These are phyloP conservation scores for Lasius platythorax DNA, from an alignment of 2,888 invertebrate genomes.

Conservation along the genomic window DNA sequence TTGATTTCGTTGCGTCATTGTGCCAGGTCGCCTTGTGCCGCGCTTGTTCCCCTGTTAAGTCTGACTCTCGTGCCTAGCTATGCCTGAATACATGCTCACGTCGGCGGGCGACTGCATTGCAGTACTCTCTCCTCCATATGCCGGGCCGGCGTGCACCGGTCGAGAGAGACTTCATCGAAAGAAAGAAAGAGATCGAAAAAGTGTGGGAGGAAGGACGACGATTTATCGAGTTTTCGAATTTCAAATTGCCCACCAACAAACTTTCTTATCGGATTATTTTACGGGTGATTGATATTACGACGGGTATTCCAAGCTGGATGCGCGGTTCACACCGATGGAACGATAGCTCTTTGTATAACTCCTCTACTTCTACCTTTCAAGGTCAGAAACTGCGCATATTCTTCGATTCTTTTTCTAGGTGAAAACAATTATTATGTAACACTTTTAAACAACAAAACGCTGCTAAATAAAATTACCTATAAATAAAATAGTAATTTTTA, in stretches of 20 bases:
- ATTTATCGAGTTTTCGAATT: slow-evolving; percentile 71
- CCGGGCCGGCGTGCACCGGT: slow-evolving; percentile 62
- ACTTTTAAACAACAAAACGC: neutral
- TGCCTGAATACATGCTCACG: slow-evolving; percentile 80
- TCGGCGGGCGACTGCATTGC: slow-evolving; percentile 83
- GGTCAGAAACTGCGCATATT: neutral
- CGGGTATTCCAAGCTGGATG: slow-evolving; percentile 26
- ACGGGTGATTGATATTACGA: slow-evolving; percentile 45
- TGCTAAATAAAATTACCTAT: neutral
- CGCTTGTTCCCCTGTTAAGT: slow-evolving; percentile 42
- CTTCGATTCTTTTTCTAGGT: neutral
- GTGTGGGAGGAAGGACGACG: slow-evolving; percentile 66
- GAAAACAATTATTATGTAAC: neutral
- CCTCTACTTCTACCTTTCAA: neutral
- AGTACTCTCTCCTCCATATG: slow-evolving; percentile 79
- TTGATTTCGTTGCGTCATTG: slow-evolving; percentile 41
- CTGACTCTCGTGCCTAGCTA: slow-evolving; percentile 73
- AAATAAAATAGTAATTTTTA: neutral
- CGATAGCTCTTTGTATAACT: slow-evolving; percentile 11
- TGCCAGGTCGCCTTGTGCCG: slow-evolving; percentile 62
- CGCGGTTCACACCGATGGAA: slow-evolving; percentile 17
- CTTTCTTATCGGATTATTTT: slow-evolving; percentile 55
- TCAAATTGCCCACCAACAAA: slow-evolving; percentile 53
- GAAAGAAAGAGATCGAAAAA: slow-evolving; percentile 65
- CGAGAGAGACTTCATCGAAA: slow-evolving; percentile 65